phyloP scores from a whole-genome alignment of 2,888 invertebrate species.

The Cylloceria caligata region DNA sequence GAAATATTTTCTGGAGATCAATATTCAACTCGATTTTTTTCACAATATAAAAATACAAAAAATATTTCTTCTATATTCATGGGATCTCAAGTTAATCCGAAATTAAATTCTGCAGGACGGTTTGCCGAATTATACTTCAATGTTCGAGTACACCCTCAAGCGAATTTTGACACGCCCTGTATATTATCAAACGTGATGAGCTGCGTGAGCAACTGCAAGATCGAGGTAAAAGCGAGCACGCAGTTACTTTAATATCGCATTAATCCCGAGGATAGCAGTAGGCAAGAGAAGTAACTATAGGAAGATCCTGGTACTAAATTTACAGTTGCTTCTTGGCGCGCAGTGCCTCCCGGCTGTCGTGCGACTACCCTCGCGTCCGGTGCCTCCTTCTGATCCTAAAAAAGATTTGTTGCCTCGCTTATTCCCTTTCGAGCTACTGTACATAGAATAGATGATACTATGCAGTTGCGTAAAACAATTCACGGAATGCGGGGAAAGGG shows the following conservation, averaged over 20 bases:
- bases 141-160: neutral
- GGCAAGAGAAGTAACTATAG: slow-evolving; percentile 32
- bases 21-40: too few species aligned
- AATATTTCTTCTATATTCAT: neutral
- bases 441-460: slow-evolving; percentile 36
- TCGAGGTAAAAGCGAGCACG: slow-evolving; percentile 53
- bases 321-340: slow-evolving; percentile 67
- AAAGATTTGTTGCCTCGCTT: slow-evolving; percentile 11
- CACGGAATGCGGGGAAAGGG: slow-evolving; percentile 14
- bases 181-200: neutral
- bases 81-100: neutral
- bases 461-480: slow-evolving; percentile 42
- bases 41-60: too few species aligned
- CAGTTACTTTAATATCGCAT: slow-evolving; percentile 64
- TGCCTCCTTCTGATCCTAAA: slow-evolving; percentile 36
- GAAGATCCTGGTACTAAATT: slow-evolving; percentile 65
- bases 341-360: slow-evolving; percentile 68
- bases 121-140: neutral
- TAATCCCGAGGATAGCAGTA: slow-evolving; percentile 46
- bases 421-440: slow-evolving; percentile 19
- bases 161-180: slow-evolving; percentile 10
- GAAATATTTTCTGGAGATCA: too few species aligned
- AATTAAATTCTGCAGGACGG: neutral
- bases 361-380: slow-evolving; percentile 67
- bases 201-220: neutral